Percentiles rank a stretch among this genome's conserved stretches.
These are phyloP conservation scores for Orientallactaga sibirica DNA, from an alignment of 2,797 vertebrate genomes.

Conservation along the genomic window DNA sequence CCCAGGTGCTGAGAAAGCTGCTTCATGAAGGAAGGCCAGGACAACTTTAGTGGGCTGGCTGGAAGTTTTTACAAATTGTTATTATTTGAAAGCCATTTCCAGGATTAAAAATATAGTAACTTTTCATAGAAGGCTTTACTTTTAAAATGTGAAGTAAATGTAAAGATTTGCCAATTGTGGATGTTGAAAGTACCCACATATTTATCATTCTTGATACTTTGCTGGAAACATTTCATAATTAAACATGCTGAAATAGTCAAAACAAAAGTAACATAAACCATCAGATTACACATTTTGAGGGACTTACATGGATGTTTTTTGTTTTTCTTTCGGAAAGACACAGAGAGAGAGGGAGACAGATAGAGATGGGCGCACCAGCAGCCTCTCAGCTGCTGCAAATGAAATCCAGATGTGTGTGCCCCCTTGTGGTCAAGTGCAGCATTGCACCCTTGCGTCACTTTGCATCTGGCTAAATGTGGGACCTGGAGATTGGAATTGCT, in stretches of 20 bases:
- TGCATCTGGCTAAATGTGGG: too few species aligned
- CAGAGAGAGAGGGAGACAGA: too few species aligned
- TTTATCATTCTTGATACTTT: slow-evolving; percentile 45
- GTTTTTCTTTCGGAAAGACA: too few species aligned
- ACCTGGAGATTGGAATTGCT: too few species aligned
- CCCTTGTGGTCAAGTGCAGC: too few species aligned
- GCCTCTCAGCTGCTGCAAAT: too few species aligned
- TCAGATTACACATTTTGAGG: background rate
- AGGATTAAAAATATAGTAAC: slow-evolving; percentile 34
- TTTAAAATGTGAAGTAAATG: background rate
- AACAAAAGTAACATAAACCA: background rate
- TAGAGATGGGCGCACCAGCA: too few species aligned
- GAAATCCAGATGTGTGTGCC: too few species aligned
- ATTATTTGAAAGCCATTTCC: background rate
- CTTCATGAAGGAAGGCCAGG: background rate
- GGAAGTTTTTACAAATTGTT: slow-evolving; percentile 13
- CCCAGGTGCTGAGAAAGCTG: background rate
- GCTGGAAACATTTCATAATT: slow-evolving; percentile 8
- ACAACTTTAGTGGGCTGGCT: background rate
- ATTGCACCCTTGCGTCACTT: too few species aligned
- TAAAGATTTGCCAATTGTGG: slow-evolving; percentile 18
- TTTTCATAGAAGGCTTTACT: background rate
- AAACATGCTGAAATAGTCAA: background rate
- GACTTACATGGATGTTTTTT: background rate
- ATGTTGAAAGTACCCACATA: background rate